Base-by-base conservation (phyloP, 2,113 vertebrate genomes). In the Otolemur garnettii region DNA sequence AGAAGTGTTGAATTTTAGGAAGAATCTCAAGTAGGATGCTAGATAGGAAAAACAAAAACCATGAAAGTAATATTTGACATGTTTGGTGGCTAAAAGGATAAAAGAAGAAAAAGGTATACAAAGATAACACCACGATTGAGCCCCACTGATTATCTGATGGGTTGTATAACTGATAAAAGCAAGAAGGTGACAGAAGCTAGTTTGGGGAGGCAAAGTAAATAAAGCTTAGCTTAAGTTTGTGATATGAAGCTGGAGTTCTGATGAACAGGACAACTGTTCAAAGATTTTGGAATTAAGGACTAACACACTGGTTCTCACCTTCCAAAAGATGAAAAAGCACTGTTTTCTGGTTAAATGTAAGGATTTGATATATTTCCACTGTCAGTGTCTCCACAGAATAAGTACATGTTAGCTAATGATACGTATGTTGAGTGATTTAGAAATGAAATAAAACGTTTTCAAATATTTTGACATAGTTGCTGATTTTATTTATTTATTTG, bases 271-370 rank as follows among this genome's bases (percentile, higher is more conserved):
- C 26, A 89, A 81, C 1, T 89, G 22, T 75, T 17, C 79, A 33
- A 88, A 92, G 33, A 79, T 59, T 84, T 22, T 30, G 22, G 55
- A 91, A 88, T 69, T 55, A 93, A 86, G 17, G 18, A 91, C 12
- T 50, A 92, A 80, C 38, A 89, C 8, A 79, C 0, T 66, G 53
- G 15, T 75, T 93, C 26, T 62, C 60, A 71, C n/a, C 18, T 85
- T 90, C 38, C 30, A 80, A 81, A 87, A 90, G 30, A 69, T 79
- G 11, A 91, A 95, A 88, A 75, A 90, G 30, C 8, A 94, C 4
- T 62, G 1, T 66, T 90, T 91, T 90, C 79, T 93, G 33, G n/a
- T 84, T 71, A 45, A 90, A 60, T 45, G 5, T 74, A 86, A 15
- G 35, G 28, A 75, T n/a, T 83, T 11, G 64, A 78, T 24, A 13